Evolutionary conservation across 2,888 invertebrate genomes (phyloP).

Genomic region (Tetranychus piercei): DNA sequence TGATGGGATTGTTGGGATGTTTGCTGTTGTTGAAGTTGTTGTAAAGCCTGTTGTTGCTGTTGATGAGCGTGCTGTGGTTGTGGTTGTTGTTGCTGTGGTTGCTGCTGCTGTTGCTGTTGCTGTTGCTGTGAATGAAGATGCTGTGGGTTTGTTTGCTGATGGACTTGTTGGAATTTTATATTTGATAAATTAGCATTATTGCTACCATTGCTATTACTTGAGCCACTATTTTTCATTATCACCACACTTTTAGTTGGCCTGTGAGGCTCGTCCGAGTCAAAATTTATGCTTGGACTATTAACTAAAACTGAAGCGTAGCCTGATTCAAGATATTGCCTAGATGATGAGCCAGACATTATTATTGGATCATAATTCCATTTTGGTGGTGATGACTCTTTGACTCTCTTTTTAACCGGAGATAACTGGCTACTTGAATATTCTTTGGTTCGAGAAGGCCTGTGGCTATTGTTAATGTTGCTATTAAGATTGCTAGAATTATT

Average conservation of each 20-base stretch:
- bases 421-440: conserved; percentile 45
- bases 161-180: not conserved
- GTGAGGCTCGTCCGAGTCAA: not conserved
- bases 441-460: conserved; percentile 1
- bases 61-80: conserved; percentile 26
- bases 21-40: conserved; percentile 28
- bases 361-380: conserved; percentile 24
- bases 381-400: conserved; percentile 80
- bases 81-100: conserved; percentile 4
- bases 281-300: conserved; percentile 6
- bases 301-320: conserved; percentile 10
- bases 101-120: conserved; percentile 4
- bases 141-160: not conserved
- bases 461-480: conserved; percentile 41
- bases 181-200: not conserved
- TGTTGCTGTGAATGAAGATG: conserved; percentile 4
- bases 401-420: conserved; percentile 88
- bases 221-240: not conserved
- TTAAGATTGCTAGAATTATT: conserved; percentile 30
- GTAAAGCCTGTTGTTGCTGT: conserved; percentile 27
- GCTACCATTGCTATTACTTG: not conserved
- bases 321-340: conserved; percentile 6
- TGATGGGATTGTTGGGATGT: conserved; percentile 15
- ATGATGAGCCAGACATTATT: not conserved
- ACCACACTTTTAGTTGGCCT: not conserved